phyloP scores from a whole-genome alignment of 2,888 invertebrate genomes.

The Lasioglossum morio region DNA sequence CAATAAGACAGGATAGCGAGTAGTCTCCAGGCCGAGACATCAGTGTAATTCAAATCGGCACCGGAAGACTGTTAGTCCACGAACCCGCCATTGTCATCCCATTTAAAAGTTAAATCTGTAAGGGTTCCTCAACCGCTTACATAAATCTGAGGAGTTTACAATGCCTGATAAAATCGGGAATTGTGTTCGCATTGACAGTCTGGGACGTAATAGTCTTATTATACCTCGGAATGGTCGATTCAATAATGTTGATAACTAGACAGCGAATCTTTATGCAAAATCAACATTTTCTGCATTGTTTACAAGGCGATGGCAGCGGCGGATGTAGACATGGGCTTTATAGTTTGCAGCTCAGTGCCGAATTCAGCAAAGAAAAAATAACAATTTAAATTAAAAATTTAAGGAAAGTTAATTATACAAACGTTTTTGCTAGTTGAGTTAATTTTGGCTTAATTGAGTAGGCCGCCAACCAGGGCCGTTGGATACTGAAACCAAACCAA shows the following conservation, averaged over 20 bases:
- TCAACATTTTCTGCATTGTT: not conserved
- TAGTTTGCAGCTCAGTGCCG: no score
- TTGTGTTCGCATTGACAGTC: not conserved
- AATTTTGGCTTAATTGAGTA: no score
- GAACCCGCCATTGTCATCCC: constrained; percentile 26
- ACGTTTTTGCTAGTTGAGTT: no score
- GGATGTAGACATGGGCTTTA: no score
- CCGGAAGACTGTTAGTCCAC: constrained; percentile 17
- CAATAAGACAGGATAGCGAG: constrained; percentile 45
- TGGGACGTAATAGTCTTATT: not conserved
- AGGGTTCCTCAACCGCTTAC: not conserved
- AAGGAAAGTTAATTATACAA: no score
- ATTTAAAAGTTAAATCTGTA: constrained; percentile 21
- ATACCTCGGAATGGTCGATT: not conserved
- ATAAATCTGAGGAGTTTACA: constrained; percentile 4
- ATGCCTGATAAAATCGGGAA: constrained; percentile 3
- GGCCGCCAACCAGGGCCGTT: no score
- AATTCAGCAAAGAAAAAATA: no score
- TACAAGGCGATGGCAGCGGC: not conserved
- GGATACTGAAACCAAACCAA: not conserved
- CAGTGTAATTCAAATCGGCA: constrained; percentile 40
- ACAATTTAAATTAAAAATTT: no score
- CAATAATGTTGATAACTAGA: not conserved
- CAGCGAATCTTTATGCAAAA: not conserved
- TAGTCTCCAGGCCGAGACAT: constrained; percentile 18